Conservation (phyloP, 2,888 invertebrate genomes). For the Drosophila limbata region DNA sequence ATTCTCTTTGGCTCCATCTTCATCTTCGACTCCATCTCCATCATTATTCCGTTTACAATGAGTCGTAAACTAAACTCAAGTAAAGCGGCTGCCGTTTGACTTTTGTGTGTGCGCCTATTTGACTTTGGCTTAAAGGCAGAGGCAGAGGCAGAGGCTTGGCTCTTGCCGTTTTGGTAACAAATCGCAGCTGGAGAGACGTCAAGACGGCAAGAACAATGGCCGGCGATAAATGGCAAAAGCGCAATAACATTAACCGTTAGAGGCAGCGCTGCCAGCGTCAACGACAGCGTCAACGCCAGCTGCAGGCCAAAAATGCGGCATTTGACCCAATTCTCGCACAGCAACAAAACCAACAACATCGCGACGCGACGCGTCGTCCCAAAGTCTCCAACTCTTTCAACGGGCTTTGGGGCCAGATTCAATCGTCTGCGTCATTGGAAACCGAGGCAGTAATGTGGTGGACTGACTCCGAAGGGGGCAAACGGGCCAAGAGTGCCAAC, state of each 20-base stretch:
- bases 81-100: constrained; percentile 67
- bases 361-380: constrained; percentile 23
- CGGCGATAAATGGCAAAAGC: constrained; percentile 67
- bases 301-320: constrained; percentile 72
- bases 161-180: constrained; percentile 25
- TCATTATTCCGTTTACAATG: constrained; percentile 75
- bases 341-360: constrained; percentile 4
- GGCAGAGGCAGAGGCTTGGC: not conserved
- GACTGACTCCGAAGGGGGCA: not conserved
- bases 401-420: constrained; percentile 59
- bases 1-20: constrained; percentile 24
- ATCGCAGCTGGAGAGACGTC: constrained; percentile 24
- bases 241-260: constrained; percentile 81
- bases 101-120: constrained; percentile 62
- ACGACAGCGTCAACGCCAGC: constrained; percentile 24
- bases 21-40: constrained; percentile 36
- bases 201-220: constrained; percentile 48
- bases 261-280: constrained; percentile 48
- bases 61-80: constrained; percentile 74
- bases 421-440: constrained; percentile 71
- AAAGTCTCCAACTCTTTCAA: constrained; percentile 61
- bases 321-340: constrained; percentile 70
- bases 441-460: constrained; percentile 7
- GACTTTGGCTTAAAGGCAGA: constrained; percentile 46
- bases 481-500: constrained; percentile 52